Percentiles rank a stretch among this genome's conserved stretches.
phyloP scores from a whole-genome alignment of 2,113 vertebrate species.

The Proterorhinus semilunaris region DNA sequence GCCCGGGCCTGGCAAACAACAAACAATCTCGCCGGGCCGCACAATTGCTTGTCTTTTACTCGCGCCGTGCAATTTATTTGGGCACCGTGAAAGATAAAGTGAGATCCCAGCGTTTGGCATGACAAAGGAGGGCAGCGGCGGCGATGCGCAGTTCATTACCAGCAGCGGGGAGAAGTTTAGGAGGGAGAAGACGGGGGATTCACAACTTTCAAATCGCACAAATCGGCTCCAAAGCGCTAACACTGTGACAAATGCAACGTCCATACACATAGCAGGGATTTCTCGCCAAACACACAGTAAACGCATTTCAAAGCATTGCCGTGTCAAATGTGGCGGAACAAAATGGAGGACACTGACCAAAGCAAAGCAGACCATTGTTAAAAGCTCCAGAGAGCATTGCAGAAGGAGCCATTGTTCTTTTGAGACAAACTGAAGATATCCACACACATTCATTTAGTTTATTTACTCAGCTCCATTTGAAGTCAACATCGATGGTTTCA shows the following conservation, averaged over 20 bases:
- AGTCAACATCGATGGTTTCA: no score
- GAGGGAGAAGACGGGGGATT: slow-evolving; percentile 11
- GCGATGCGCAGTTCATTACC: slow-evolving; percentile 43
- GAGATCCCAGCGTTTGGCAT: slow-evolving; percentile 28
- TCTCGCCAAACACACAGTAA: not conserved
- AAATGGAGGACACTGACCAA: not conserved
- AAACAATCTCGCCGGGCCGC: slow-evolving; percentile 21
- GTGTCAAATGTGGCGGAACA: not conserved
- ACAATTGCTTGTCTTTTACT: slow-evolving; percentile 44
- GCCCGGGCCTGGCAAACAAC: slow-evolving; percentile 22
- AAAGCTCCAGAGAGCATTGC: no score
- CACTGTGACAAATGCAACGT: not conserved
- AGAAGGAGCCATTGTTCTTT: not conserved
- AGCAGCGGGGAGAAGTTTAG: slow-evolving; percentile 20
- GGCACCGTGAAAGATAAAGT: slow-evolving; percentile 45
- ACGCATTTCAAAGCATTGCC: not conserved
- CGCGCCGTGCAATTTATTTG: slow-evolving; percentile 35
- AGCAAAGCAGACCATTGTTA: not conserved
- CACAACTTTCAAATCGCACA: slow-evolving; percentile 22
- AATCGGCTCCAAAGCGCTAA: not conserved
- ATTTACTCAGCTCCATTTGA: no score
- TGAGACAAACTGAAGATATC: no score
- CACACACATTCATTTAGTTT: no score
- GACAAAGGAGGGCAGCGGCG: slow-evolving; percentile 33
- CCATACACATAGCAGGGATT: not conserved